Percentiles rank a stretch among this genome's conserved stretches.
Evolutionary conservation across 2,797 vertebrate species (phyloP).

Genomic region (Neomorphus geoffroyi): DNA sequence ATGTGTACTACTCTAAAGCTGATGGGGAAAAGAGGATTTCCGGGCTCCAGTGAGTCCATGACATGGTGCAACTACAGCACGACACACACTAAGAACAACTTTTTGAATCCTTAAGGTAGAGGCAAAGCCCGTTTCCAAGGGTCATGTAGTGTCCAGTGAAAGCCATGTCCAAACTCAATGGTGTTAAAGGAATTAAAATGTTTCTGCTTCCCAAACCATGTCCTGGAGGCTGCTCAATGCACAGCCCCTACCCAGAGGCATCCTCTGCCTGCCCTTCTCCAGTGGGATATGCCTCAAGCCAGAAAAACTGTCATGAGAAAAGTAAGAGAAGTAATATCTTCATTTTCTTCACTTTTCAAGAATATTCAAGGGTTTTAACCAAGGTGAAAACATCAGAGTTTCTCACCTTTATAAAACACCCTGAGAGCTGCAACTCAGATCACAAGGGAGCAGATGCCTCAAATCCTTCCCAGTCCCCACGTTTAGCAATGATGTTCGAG

Average conservation of each 20-base stretch:
- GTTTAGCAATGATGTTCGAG: not conserved
- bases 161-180: not conserved
- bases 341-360: not conserved
- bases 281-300: not conserved
- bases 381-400: not conserved
- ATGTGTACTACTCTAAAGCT: no score
- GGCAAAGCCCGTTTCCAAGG: not conserved
- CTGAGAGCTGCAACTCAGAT: not conserved
- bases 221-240: not conserved
- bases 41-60: fast-evolving
- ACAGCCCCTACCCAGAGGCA: not conserved
- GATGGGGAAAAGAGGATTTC: not conserved
- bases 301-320: not conserved
- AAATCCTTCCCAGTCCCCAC: not conserved
- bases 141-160: fast-evolving
- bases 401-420: not conserved
- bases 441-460: not conserved
- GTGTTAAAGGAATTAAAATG: not conserved
- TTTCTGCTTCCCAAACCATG: not conserved
- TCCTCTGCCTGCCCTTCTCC: not conserved
- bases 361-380: not conserved
- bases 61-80: fast-evolving
- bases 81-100: not conserved
- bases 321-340: not conserved
- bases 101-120: not conserved